Base-by-base conservation (phyloP, 2,888 invertebrate species). In the Phalangium opilio region DNA sequence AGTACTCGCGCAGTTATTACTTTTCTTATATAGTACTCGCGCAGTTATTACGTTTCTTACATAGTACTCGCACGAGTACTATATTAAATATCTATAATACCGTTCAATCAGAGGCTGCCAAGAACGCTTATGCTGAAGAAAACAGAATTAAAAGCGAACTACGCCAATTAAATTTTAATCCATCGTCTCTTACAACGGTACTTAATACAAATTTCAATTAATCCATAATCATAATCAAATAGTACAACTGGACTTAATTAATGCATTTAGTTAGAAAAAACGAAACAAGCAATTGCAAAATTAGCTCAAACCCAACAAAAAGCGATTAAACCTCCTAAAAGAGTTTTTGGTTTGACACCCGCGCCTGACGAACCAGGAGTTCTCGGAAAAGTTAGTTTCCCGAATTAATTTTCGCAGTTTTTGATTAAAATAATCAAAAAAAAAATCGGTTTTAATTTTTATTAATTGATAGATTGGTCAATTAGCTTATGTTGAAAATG, bases 401-500 rank as follows among this genome's bases (percentile, higher is more conserved):
- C n/a, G n/a, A n/a, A n/a, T n/a, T n/a, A n/a, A n/a, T n/a, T n/a
- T n/a, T n/a, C n/a, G n/a, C n/a, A n/a, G 38, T n/a, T 57, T 1
- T 39, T 18, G 11, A 17, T 39, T 3, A 45, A 36, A 7, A 7
- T 35, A 8, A 19, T 27, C 27, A 33, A 21, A 21, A 32, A 27
- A 27, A 32, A 8, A 15, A 27, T 27, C 7, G 5, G 14, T 58
- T 27, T 56, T n/a, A n/a, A n/a, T n/a, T n/a, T n/a, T n/a, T n/a
- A n/a, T n/a, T n/a, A n/a, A n/a, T n/a, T n/a, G n/a, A n/a, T n/a
- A 64, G 65, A 65, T 66, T 44, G 63, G 61, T 3, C 64, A 65
- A 45, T 52, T 65, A 34, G 65, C 64, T 1, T 53, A 59, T 52
- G 58, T 64, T 3, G 54, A 52, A 11, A 62, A 64, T 45, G 52